Evolutionary conservation across 2,888 invertebrate species (phyloP), one percentile per base, ranked within the genome.

Genomic region (Orthonevra nobilis): DNA sequence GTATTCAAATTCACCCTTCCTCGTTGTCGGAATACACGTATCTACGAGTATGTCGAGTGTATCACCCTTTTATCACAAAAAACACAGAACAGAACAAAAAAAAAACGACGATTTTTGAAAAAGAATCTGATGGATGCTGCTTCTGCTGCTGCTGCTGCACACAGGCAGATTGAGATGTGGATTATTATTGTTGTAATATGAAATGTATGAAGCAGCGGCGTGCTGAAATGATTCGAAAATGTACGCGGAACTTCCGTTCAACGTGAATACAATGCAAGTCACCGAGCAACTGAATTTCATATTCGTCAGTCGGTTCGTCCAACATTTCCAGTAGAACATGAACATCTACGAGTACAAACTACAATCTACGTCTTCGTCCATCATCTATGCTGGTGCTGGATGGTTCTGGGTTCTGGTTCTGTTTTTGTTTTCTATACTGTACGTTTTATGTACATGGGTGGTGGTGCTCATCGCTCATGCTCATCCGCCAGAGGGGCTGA

Each of bases 241-340:
- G 38, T 56, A 48, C 54, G 42, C 73, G 68, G 38, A 79, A 56
- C 66, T 30, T 12, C 54, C 66, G 66, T 36, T 12, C 42, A 73
- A 79, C 68, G 66, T 61, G 48, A 34, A 61, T 83, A 83, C 83
- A 82, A 82, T 84, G 86, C 84, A 84, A 86, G 86, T 85, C 85
- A 84, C 83, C 86, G 85, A 84, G 84, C 84, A 86, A 86, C 85
- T 85, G 74, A 84, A 82, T 82, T 82, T 52, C 58, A 28, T 56
- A 56, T 79, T 79, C 54, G 30, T 50, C 50, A 19, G 42, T 54
- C 40, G 52, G 70, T 58, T 77, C 58, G 66, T 30, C 52, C 60
- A 70, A 77, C 72, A 72, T 79, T 72, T 79, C 73, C 79, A 77
- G 77, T 81, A 83, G 83, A 84, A 84, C 83, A 82, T 83, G 83